These are phyloP conservation scores for Tethya wilhelma DNA, from an alignment of 37 sponge, comb jelly and placozoan species.

Conservation along the genomic window DNA sequence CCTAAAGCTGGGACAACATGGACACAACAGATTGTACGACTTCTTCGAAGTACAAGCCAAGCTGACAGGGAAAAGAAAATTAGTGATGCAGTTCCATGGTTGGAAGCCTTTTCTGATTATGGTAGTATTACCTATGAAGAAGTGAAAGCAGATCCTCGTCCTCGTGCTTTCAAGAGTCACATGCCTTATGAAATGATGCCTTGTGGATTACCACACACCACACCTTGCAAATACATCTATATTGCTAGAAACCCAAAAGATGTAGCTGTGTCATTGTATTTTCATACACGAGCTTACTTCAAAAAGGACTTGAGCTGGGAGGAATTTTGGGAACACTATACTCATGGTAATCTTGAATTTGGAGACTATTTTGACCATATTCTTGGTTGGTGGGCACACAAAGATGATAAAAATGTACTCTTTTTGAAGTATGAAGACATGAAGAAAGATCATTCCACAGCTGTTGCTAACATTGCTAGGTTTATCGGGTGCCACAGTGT, in stretches of 20 bases:
- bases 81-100: slow-evolving; percentile 16
- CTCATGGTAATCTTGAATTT: slow-evolving; percentile 25
- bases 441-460: slow-evolving; percentile 33
- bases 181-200: slow-evolving; percentile 49
- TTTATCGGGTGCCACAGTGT: slow-evolving; percentile 38
- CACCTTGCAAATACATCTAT: slow-evolving; percentile 70
- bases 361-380: slow-evolving; percentile 69
- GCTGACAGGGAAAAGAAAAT: not conserved
- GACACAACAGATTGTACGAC: slow-evolving; percentile 35
- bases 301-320: too few species aligned
- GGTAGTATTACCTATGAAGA: too few species aligned
- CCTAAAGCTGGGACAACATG: slow-evolving; percentile 38
- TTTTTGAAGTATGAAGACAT: slow-evolving; percentile 71
- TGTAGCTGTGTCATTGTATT: slow-evolving; percentile 59
- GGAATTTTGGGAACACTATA: not conserved
- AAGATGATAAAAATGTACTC: slow-evolving; percentile 47
- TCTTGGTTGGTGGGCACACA: slow-evolving; percentile 52
- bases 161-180: slow-evolving; percentile 72
- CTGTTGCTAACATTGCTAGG: slow-evolving; percentile 13
- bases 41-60: too few species aligned
- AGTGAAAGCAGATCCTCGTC: too few species aligned
- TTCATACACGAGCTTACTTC: too few species aligned
- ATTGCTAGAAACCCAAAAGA: slow-evolving; percentile 76
- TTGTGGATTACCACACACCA: slow-evolving; percentile 44
- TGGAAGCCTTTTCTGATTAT: too few species aligned